Conservation (phyloP, 2,888 invertebrate genomes). For the Sarcophaga caerulescens region DNA sequence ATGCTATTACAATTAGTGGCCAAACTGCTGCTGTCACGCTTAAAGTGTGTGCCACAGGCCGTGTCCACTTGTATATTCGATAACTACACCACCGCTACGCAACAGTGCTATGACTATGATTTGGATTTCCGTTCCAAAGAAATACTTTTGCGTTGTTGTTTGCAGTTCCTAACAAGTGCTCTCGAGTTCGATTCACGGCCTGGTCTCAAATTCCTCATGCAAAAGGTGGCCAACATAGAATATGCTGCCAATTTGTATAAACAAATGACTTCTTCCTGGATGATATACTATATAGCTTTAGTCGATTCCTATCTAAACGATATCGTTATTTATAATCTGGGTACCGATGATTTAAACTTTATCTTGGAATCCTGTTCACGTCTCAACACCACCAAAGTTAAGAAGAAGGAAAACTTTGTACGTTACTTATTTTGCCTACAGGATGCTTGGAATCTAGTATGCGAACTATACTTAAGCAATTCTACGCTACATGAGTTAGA, state of each 20-base stretch:
- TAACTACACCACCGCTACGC: slow-evolving; percentile 81
- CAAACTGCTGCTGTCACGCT: slow-evolving; percentile 90
- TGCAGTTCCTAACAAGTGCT: slow-evolving; percentile 91
- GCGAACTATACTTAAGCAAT: slow-evolving; percentile 83
- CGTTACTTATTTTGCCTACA: slow-evolving; percentile 84
- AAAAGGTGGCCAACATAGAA: slow-evolving; percentile 94
- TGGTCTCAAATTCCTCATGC: slow-evolving; percentile 95
- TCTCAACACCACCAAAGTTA: slow-evolving; percentile 82
- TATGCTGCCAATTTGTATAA: slow-evolving; percentile 95
- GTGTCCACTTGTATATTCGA: slow-evolving; percentile 81
- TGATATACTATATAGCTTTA: slow-evolving; percentile 92
- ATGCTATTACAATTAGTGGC: slow-evolving; percentile 95
- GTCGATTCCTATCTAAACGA: slow-evolving; percentile 92
- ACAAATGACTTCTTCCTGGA: slow-evolving; percentile 95
- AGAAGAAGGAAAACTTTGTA: slow-evolving; percentile 83
- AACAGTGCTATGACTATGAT: slow-evolving; percentile 80
- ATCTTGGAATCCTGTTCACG: slow-evolving; percentile 84
- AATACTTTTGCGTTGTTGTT: slow-evolving; percentile 89
- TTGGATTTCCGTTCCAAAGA: slow-evolving; percentile 82
- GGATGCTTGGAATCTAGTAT: slow-evolving; percentile 84
- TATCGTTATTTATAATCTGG: slow-evolving; percentile 85
- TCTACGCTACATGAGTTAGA: slow-evolving; percentile 79
- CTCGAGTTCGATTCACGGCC: slow-evolving; percentile 94
- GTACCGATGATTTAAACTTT: slow-evolving; percentile 84
- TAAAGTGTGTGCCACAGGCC: slow-evolving; percentile 84